Base-by-base conservation (phyloP, 2,113 vertebrate species). In the Burhinus bistriatus region DNA sequence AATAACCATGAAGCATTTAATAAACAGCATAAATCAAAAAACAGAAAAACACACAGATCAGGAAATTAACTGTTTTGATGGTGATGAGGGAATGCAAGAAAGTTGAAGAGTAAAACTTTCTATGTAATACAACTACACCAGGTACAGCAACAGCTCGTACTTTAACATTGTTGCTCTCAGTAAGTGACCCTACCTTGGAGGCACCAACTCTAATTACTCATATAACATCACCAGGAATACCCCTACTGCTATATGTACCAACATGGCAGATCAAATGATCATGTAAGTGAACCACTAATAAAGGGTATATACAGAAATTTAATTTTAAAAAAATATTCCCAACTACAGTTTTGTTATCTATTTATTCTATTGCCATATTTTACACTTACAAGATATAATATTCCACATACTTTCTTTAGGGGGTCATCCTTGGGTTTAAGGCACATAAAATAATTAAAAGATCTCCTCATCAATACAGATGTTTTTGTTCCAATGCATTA, bases 301-400 rank as follows among this genome's bases (percentile, higher is more conserved):
- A 64, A n/a, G 21, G 20, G 17, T 6, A 52, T 9, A 38, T 15
- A 64, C 73, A 64, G 4, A 40, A 79, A 79, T 42, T 19, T 38
- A 30, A 68, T 57, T 12, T 9, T 5, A 4, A 6, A 59, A 71
- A 86, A 18, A 13, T 11, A 64, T 25, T 69, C 25, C 15, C n/a
- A 44, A 29, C 8, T 2, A 45, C 5, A n/a, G 4, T 40, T 87
- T 57, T 68, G 4, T 44, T 49, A 61, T 42, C 12, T 42, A 23
- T 30, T 72, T 84, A 38, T 47, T 42, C 18, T 44, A 14, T 15
- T 61, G n/a, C 7, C 2, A 2, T 65, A 61, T 70, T 80, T 84
- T 61, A 61, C 3, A 70, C 9, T 36, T 18, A 22, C 2, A 12
- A 44, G 4, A 3, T 9, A 32, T 4, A 32, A 6, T 3, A 0